Evolutionary conservation across 2,888 invertebrate genomes (phyloP), one percentile per base, ranked within the genome.

Genomic region (Auanema freiburgensis): DNA sequence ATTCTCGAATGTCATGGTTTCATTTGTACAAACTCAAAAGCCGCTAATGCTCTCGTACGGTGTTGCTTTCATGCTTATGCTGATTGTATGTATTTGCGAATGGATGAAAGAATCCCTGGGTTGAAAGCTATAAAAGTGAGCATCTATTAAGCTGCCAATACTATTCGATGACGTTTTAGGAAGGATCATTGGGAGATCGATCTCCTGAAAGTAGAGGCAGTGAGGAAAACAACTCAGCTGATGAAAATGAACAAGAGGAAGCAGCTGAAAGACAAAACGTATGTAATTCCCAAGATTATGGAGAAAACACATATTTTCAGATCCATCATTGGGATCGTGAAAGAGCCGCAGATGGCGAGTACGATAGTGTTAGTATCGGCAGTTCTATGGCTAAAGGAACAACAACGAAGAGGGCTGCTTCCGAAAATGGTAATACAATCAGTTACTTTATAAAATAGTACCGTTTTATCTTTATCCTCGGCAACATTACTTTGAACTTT

Each of bases 31-130:
- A 90, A 93, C 63, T 93, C 94, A 85, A 91, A 93, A 84, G 96
- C 97, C 53, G 97, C 97, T 70, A 93, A 97, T 86, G 96, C 97
- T 78, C 88, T 98, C 83, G 83, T 83, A 66, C 64, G 85, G 79
- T 94, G 94, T 86, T 95, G 94, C 86, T 96, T 96, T 86, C 95
- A 95, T 87, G 93, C 95, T 56, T 96, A 95, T 86, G 94, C 94
- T 0, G 95, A 95, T 85, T 92, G 92, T 78, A 92, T 92, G 73
- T 93, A 93, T 52, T 46, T 80, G 52, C 69, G 72, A 54, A 77
- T 81, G 76, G 80, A 80, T 49, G 81, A 80, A 12, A 72, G 78
- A 51, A 67, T 72, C 53, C 78, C 77, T 14, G 77, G 78, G 14
- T 52, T 76, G 21, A 74, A 72, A 62, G 73, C 72, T 12, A 74